Base-by-base conservation (phyloP, 2,113 vertebrate species). In the Trichechus manatus region DNA sequence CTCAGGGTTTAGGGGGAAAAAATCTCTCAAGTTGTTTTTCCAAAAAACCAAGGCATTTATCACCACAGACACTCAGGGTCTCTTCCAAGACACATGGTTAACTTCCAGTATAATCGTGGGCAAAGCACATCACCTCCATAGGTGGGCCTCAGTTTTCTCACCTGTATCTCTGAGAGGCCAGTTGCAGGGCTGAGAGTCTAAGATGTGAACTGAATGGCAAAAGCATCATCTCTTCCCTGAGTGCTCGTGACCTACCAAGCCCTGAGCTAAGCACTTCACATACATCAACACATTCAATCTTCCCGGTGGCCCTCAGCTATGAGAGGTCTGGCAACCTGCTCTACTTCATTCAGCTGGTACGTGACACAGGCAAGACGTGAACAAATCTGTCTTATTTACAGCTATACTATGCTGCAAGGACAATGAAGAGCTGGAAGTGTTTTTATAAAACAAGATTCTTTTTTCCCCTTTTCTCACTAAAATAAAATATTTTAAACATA, bases 181-280 rank as follows among this genome's bases (percentile, higher is more conserved):
- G 23, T 11, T 4, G 27, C 42, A 53, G 44, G 42, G n/a, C 25
- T 56, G n/a, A 72, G 66, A 6, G 0, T 33, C 1, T 64, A 17
- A 2, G 20, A 25, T 23, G 9, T 9, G n/a, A 68, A 47, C 4
- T 13, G 14, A 64, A 63, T 20, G 22, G 17, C 42, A 10, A 22
- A 0, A 47, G 31, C 0, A 2, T 11, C 22, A 3, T 3, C 6
- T 61, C 1, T 66, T 63, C 4, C 9, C 42, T 27, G 33, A 50
- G n/a, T 20, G 9, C 61, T 77, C 20, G 3, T 8, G 23, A n/a
- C 22, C 5, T 22, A 17, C 31, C 61, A 88, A 39, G 36, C 66
- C 20, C 7, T 29, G 59, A 29, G 17, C 53, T 50, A 25, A 22
- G 42, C 20, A 23, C 31, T 82, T 59, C 22, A 56, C 4, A 5